phyloP scores from a whole-genome alignment of 2,888 invertebrate species.

The Melanostoma scalare region DNA sequence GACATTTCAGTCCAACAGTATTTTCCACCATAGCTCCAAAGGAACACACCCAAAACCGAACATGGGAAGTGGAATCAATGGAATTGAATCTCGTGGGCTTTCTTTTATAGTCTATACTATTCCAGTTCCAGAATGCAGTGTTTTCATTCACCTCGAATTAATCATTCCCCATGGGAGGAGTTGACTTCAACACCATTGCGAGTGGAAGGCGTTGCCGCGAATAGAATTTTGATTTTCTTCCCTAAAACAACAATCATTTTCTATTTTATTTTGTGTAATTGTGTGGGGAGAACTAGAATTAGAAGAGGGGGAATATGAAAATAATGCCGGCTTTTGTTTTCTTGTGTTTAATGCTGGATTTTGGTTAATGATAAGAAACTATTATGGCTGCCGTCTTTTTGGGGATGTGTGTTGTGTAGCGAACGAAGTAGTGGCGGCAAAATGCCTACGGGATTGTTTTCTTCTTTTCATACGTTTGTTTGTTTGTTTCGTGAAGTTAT shows the following conservation, averaged over 20 bases:
- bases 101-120: not conserved
- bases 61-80: conserved; percentile 3
- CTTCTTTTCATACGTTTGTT: conserved; percentile 8
- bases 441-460: conserved; percentile 12
- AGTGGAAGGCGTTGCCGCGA: conserved; percentile 54
- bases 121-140: conserved; percentile 23
- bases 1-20: not conserved
- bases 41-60: conserved; percentile 35
- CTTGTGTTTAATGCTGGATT: conserved; percentile 54
- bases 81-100: not conserved
- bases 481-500: not conserved
- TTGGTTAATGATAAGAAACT: conserved; percentile 63
- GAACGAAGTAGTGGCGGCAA: conserved; percentile 24
- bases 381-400: conserved; percentile 71
- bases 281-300: conserved; percentile 4
- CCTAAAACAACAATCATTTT: conserved; percentile 53
- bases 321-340: conserved; percentile 1
- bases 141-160: conserved; percentile 40
- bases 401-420: conserved; percentile 38
- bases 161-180: conserved; percentile 66
- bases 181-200: conserved; percentile 60
- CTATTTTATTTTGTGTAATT: conserved; percentile 33
- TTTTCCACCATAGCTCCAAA: conserved; percentile 2
- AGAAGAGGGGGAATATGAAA: conserved; percentile 41
- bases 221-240: conserved; percentile 44